Percentiles rank a stretch among this genome's conserved stretches.
phyloP scores from a whole-genome alignment of 2,888 invertebrate genomes.

The Allolobophora icterica region DNA sequence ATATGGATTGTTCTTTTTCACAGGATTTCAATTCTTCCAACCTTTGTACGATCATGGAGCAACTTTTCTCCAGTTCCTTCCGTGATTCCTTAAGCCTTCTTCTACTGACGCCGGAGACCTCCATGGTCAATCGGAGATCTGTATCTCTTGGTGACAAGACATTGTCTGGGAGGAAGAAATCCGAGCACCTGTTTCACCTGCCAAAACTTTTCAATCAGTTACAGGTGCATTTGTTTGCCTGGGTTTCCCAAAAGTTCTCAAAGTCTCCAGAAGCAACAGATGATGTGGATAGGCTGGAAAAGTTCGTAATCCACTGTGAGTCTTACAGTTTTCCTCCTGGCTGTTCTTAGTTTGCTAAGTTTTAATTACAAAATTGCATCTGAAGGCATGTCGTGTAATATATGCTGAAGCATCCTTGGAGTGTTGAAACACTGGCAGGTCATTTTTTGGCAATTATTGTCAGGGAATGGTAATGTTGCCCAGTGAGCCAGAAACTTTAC shows the following conservation, averaged over 20 bases:
- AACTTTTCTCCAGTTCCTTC: neutral
- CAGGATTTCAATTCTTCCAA: neutral
- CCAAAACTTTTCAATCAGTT: constrained; percentile 3
- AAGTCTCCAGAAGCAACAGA: neutral
- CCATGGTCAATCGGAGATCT: neutral
- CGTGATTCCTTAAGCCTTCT: neutral
- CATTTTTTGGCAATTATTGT: too few relatives aligned
- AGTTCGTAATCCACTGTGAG: neutral
- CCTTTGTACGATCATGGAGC: neutral
- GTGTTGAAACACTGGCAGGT: neutral
- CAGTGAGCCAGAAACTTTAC: too few relatives aligned
- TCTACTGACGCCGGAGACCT: neutral
- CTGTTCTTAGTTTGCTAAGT: neutral
- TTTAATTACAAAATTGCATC: neutral
- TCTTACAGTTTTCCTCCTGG: neutral
- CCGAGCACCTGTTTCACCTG: neutral
- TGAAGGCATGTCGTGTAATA: neutral
- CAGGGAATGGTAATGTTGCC: too few relatives aligned
- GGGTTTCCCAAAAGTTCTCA: neutral
- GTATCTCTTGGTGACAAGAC: neutral
- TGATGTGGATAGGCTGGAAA: neutral
- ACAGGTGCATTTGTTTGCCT: neutral
- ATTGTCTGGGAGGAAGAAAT: constrained; percentile 13
- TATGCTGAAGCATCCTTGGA: too few relatives aligned
- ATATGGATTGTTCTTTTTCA: neutral